phyloP scores from a whole-genome alignment of 2,113 vertebrate species.

The Triplophysa siluroides region DNA sequence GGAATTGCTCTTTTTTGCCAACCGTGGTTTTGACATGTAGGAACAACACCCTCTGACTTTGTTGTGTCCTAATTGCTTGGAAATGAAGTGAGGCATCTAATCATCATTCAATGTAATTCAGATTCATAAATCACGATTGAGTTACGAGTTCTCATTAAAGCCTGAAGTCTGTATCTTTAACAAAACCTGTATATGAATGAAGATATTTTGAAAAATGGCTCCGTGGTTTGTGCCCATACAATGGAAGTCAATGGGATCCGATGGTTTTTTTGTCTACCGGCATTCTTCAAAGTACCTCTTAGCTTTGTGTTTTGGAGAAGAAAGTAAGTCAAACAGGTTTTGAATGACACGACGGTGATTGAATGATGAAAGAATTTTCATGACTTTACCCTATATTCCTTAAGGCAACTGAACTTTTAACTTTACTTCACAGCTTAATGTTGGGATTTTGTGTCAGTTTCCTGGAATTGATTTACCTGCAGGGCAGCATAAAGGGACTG shows the following conservation, averaged over 20 bases:
- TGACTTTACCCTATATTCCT: too few species aligned
- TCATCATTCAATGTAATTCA: too few species aligned
- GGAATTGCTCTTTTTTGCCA: slow-evolving; percentile 1
- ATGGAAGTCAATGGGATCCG: too few species aligned
- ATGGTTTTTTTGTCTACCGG: background rate
- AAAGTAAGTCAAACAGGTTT: too few species aligned
- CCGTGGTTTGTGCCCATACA: too few species aligned
- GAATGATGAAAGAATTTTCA: background rate
- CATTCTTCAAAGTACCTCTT: background rate
- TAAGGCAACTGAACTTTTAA: too few species aligned
- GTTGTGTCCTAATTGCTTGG: background rate
- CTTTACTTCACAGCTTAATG: background rate
- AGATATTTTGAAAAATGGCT: too few species aligned
- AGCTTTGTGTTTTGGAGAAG: background rate
- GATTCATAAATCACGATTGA: too few species aligned
- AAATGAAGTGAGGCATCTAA: background rate
- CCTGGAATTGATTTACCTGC: background rate
- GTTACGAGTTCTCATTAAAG: too few species aligned
- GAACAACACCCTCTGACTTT: background rate
- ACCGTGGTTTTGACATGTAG: slow-evolving; percentile 9
- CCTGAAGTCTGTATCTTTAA: too few species aligned
- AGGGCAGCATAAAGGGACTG: background rate
- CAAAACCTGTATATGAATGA: too few species aligned
- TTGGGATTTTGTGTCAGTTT: slow-evolving; percentile 3
- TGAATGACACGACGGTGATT: too few species aligned